Evolutionary conservation across 2,888 invertebrate genomes (phyloP).

Genomic region (Chironomus tentans): DNA sequence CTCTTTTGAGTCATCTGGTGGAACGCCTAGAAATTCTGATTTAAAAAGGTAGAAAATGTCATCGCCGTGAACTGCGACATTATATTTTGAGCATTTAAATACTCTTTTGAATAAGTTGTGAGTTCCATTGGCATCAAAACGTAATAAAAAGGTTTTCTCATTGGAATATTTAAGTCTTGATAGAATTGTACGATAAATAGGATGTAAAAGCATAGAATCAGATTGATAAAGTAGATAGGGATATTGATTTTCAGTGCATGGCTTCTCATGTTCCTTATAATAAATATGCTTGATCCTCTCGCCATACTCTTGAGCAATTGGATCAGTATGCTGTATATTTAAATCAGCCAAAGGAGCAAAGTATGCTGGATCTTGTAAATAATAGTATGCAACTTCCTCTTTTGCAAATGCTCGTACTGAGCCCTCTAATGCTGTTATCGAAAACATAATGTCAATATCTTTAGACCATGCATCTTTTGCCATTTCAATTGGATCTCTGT

Average conservation of each 20-base stretch:
- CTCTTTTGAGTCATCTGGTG: not conserved
- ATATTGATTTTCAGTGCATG: not conserved
- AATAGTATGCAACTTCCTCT: not conserved
- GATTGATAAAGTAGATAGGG: conserved; percentile 32
- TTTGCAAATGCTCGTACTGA: conserved; percentile 30
- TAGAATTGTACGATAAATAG: conserved; percentile 35
- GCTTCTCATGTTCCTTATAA: not conserved
- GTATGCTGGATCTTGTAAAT: conserved; percentile 1
- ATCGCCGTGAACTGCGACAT: conserved; percentile 37
- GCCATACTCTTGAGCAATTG: not conserved
- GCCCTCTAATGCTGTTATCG: conserved; percentile 39
- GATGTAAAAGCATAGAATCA: conserved; percentile 39
- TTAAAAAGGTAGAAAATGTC: conserved; percentile 40
- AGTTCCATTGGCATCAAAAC: conserved; percentile 37
- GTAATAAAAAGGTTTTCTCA: conserved; percentile 38
- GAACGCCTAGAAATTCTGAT: conserved; percentile 30
- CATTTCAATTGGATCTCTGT: conserved; percentile 32
- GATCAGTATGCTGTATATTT: not conserved
- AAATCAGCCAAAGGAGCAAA: not conserved
- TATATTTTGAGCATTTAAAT: conserved; percentile 4
- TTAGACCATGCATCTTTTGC: conserved; percentile 37
- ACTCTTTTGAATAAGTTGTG: not conserved
- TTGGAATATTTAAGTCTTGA: conserved; percentile 32
- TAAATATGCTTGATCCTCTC: not conserved
- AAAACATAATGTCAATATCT: conserved; percentile 37